Evolutionary conservation across 2,797 vertebrate genomes (phyloP).

Genomic region (Erpetoichthys calabaricus): DNA sequence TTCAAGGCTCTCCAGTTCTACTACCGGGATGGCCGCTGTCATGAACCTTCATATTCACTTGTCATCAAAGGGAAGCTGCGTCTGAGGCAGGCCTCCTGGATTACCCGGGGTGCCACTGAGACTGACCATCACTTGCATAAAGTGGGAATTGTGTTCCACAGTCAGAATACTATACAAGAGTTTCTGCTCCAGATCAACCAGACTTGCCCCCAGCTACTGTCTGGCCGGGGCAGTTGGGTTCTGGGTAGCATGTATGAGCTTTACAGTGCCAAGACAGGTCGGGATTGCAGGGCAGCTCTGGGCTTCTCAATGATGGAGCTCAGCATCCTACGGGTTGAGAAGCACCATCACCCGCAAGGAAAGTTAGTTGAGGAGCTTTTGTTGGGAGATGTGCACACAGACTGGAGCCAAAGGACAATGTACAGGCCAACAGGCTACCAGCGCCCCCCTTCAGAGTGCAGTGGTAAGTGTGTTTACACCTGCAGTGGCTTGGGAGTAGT

Average conservation of each 20-base stretch:
- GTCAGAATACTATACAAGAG: constrained; percentile 41
- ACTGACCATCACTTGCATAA: constrained; percentile 70
- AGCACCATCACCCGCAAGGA: constrained; percentile 41
- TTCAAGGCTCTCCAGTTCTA: constrained; percentile 78
- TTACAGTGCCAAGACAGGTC: constrained; percentile 47
- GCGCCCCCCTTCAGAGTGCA: constrained; percentile 68
- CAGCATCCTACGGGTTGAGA: constrained; percentile 63
- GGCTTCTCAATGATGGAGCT: constrained; percentile 79
- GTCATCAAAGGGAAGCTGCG: constrained; percentile 69
- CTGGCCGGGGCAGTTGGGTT: constrained; percentile 29
- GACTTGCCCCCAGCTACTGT: constrained; percentile 37
- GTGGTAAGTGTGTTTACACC: constrained; percentile 53
- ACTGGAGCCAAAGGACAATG: constrained; percentile 58
- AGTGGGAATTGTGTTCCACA: constrained; percentile 72
- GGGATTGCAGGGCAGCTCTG: constrained; percentile 51
- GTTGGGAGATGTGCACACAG: constrained; percentile 74
- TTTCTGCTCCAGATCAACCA: constrained; percentile 41
- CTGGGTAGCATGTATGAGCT: constrained; percentile 59
- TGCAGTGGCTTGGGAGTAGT: too few relatives aligned
- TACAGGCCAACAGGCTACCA: constrained; percentile 77
- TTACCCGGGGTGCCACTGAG: constrained; percentile 70
- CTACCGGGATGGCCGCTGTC: constrained; percentile 62
- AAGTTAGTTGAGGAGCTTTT: constrained; percentile 64
- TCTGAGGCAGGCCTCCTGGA: constrained; percentile 76
- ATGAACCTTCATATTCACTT: constrained; percentile 63